Evolutionary conservation across 2,113 vertebrate genomes (phyloP), one percentile per base, ranked within the genome.

Genomic region (Hystrix brachyura): DNA sequence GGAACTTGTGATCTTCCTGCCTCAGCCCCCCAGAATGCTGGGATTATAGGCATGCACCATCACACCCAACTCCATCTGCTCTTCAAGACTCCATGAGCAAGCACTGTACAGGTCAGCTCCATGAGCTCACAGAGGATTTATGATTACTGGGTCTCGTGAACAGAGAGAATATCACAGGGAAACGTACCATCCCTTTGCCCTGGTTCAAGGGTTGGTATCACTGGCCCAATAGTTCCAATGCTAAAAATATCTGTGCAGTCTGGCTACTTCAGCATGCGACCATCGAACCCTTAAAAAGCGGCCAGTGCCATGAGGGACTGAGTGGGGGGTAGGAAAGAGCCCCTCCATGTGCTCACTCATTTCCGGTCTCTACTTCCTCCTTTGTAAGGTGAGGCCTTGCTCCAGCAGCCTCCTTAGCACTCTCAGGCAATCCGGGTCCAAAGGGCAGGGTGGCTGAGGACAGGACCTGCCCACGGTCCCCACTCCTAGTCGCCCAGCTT

Each of bases 361-460:
- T 95, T 95, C 92, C 84, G 57, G 55, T 79, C 83, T 89, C 64
- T 19, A 76, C 93, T 94, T 95, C 93, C 96, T 92, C 34, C 23
- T 69, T 55, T 64, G 15, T 65, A 19, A 51, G 71, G 88, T 48
- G 81, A 83, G 67, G 51, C 51, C 38, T 12, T 53, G 64, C 46
- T 46, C 81, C 60, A 38, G 43, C 67, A 53, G 7, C 71, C 69
- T 86, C 57, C 38, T 53, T 2, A 60, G 87, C 34, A 29, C 38
- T 82, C 67, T 74, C 0, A 0, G 25, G 57, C 62, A 67, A 69
- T 81, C 80, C 51, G 10, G 21, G 19, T 18, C n/a, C 8, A 34
- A 64, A 71, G 71, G 18, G 8, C 55, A 57, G 81, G 72, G 55
- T 51, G 55, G 60, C 0, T 27, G 80, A 76, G 14, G 64, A 86